Evolutionary conservation across 2,113 vertebrate genomes (phyloP), one percentile per base, ranked within the genome.

Genomic region (Urocitellus parryii): DNA sequence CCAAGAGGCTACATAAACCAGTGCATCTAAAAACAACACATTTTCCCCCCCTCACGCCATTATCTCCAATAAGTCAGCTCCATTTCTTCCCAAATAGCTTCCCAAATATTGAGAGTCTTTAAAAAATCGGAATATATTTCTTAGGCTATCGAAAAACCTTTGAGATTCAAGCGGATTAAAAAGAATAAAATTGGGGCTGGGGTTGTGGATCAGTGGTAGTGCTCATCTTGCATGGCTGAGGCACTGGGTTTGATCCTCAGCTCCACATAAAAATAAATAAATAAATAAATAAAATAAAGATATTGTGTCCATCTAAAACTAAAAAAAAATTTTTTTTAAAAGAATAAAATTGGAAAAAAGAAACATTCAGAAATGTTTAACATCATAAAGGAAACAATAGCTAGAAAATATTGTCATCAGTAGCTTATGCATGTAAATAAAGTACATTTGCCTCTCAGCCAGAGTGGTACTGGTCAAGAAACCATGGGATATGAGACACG

Each of bases 391-490:
- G 29, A 10, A 42, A 85, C 81, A 93, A 79, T 77, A n/a, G 77
- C 56, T 88, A 51, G 73, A 90, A 81, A 95, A 92, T 92, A 89
- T 37, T 56, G 37, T 70, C 56, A 91, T 51, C 7, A 29, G 78
- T 82, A 84, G 16, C 68, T 89, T 72, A 45, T 16, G 39, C 17
- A 73, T 48, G 45, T 42, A 95, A 88, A 82, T 82, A 68, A 91
- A 87, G 68, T 45, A 67, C 53, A 78, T 85, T 82, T 90, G 37
- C 68, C 67, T 56, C 53, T 87, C 24, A 90, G 48, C 20, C 48
- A 79, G 70, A 77, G 20, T 76, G n/a, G 56, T 45, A 58, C 61
- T 34, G 67, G 58, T 85, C 61, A 81, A 58, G 77, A 90, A 95
- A 88, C 56, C 78, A 20, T 72, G 65, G 56, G 29, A 74, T 48